Evolutionary conservation across 1,140 invertebrate genomes (phyloP), one percentile per base, ranked within the genome.

Genomic region (Pygmarrhopalites habei): DNA sequence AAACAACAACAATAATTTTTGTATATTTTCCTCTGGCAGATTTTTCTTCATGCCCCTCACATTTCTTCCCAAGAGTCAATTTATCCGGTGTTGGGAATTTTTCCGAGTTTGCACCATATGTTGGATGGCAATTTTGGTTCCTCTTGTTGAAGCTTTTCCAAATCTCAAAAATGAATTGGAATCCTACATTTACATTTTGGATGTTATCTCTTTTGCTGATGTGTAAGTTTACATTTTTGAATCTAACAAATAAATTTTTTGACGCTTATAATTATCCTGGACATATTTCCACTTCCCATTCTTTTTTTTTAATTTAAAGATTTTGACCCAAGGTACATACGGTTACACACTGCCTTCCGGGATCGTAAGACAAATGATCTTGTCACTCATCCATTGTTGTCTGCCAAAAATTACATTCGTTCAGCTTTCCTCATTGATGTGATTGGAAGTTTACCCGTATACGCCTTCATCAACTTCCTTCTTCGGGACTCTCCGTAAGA

Each of bases 61-160:
- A 4, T 32, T 49, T 23, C 12, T 60, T n/a, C 58, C 58, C 7
- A 49, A 47, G 17, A 26, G 23, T 5, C 17, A 23, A 10, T 12
- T 49, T 21, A 4, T 60, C 5, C 26, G 12, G 17, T 5, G 10
- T 3, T 62, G 60, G 60, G 51, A 62, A 30, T 19, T 25, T 14
- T 23, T 62, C 47, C 49, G 60, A 2, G 26, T 51, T 14, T 2
- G 4, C 21, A 2, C 21, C n/a, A 23, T 43, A 12, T 1, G 23
- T 21, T 25, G 46, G 10, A 4, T 19, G 2, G 5, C 51, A 2
- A 19, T 62, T 46, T 28, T 57, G 17, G 52, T 63, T 2, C 61
- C 61, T 19, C 30, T 58, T 10, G n/a, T 57, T 7, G 61, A 63
- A 44, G 61, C 61, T 21, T 58, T 61, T 25, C 53, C 61, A 2